phyloP scores from a whole-genome alignment of 2,888 invertebrate species.

The Meta bourneti region DNA sequence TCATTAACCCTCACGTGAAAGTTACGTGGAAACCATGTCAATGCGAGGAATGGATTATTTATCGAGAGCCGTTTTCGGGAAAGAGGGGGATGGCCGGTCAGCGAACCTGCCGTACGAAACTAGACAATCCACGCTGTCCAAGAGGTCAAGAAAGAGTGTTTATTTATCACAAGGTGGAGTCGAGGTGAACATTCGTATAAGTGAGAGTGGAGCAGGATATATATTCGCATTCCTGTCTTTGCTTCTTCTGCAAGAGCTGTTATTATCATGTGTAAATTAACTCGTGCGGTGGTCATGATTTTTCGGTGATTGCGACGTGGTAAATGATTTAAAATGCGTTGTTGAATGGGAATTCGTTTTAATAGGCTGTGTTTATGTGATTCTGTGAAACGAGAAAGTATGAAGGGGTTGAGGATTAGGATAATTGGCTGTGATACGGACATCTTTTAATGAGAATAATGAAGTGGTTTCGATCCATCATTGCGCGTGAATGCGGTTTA shows the following conservation, averaged over 20 bases:
- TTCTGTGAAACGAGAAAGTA: no score
- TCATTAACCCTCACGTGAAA: conserved; percentile 44
- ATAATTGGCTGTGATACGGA: no score
- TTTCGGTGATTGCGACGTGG: no score
- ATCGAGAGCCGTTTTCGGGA: not conserved
- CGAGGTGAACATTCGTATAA: not conserved
- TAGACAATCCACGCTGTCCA: not conserved
- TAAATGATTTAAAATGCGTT: no score
- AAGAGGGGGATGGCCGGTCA: conserved; percentile 1
- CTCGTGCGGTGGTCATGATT: no score
- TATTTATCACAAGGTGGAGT: not conserved
- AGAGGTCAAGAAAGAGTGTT: conserved; percentile 16
- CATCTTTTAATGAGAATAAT: no score
- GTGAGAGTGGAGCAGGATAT: not conserved
- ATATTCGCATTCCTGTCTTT: not conserved
- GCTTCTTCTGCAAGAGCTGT: not conserved
- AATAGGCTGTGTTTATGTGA: no score
- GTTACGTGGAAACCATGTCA: conserved; percentile 50
- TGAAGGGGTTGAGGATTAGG: no score
- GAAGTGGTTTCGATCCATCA: no score
- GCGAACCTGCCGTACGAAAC: not conserved
- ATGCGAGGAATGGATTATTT: not conserved
- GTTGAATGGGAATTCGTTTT: no score
- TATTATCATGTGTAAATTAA: not conserved
- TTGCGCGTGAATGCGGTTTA: no score